Conservation (phyloP, 2,888 invertebrate species). For the Sarcophaga variegata region DNA sequence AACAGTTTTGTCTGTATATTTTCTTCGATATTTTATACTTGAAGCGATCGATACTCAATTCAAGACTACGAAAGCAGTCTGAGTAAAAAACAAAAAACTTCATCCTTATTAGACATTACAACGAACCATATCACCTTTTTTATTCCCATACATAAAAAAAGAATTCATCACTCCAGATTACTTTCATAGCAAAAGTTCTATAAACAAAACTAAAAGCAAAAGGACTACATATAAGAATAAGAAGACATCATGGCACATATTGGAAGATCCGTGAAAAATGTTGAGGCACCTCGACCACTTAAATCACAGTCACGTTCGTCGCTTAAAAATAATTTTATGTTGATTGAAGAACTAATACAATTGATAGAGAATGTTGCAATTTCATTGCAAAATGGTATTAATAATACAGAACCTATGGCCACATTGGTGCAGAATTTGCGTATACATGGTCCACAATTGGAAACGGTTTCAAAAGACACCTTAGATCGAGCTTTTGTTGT, state of each 20-base stretch:
- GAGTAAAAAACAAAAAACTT: constrained; percentile 65
- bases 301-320: constrained; percentile 84
- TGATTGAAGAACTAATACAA: constrained; percentile 91
- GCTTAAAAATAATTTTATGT: constrained; percentile 79
- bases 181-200: constrained; percentile 16
- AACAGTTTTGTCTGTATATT: constrained; percentile 69
- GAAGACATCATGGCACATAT: constrained; percentile 82
- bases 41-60: constrained; percentile 74
- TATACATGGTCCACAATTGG: constrained; percentile 90
- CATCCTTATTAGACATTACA: constrained; percentile 32
- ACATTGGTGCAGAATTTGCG: constrained; percentile 91
- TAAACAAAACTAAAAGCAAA: not conserved
- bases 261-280: constrained; percentile 88
- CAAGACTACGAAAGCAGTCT: constrained; percentile 53
- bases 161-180: constrained; percentile 16
- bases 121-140: constrained; percentile 52
- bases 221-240: constrained; percentile 15
- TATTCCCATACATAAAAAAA: not conserved
- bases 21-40: constrained; percentile 77
- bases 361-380: constrained; percentile 91
- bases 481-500: constrained; percentile 92
- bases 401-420: constrained; percentile 88
- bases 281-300: constrained; percentile 89
- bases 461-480: constrained; percentile 92
- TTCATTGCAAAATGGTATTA: constrained; percentile 87